Conservation (phyloP, 2,888 invertebrate species). For the Furcula furcula region DNA sequence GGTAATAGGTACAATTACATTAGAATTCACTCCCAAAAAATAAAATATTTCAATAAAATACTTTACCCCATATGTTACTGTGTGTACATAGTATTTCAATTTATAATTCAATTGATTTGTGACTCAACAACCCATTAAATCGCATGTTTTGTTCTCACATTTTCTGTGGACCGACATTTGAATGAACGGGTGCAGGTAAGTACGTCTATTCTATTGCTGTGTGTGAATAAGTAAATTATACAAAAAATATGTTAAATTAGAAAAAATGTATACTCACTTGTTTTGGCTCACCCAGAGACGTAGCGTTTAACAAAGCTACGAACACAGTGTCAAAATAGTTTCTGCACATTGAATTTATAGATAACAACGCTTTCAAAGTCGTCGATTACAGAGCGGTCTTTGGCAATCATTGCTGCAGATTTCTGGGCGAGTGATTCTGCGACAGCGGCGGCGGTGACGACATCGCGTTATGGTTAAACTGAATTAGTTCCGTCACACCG, state of each 20-base stretch:
- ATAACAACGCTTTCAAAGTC: slow-evolving; percentile 70
- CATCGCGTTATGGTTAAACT: slow-evolving; percentile 64
- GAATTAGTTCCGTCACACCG: slow-evolving; percentile 65
- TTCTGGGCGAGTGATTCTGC: slow-evolving; percentile 74
- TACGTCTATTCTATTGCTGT: no score
- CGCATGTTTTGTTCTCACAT: no score
- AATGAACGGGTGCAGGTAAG: no score
- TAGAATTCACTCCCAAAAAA: no score
- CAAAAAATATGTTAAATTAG: slow-evolving; percentile 5
- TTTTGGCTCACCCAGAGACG: slow-evolving; percentile 37
- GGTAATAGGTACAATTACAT: no score
- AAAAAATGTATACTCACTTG: slow-evolving; percentile 32
- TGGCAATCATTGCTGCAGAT: slow-evolving; percentile 74
- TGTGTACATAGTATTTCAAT: no score
- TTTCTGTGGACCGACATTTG: no score
- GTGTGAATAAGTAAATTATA: no score
- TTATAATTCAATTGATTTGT: no score
- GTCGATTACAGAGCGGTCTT: slow-evolving; percentile 71
- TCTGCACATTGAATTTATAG: slow-evolving; percentile 73
- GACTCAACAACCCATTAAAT: no score
- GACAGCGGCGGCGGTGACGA: slow-evolving; percentile 57
- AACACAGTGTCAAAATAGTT: slow-evolving; percentile 62
- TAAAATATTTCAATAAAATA: no score
- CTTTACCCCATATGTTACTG: no score
- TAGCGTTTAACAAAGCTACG: slow-evolving; percentile 42